Base-by-base conservation (phyloP, 2,888 invertebrate genomes). In the Drosophila melanosoma region DNA sequence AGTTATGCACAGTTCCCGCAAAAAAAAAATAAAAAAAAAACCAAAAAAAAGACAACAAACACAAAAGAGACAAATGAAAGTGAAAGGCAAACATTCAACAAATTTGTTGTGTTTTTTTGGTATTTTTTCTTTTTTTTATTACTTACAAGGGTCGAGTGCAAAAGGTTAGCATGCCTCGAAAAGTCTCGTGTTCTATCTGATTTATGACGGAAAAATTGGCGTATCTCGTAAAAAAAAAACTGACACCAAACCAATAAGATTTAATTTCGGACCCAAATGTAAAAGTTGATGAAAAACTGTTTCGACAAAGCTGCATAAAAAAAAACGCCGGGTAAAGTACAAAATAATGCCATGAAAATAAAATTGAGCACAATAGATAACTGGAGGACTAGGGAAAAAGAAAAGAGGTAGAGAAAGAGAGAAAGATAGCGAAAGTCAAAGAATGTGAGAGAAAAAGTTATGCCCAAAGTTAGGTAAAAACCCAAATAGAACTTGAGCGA, bases 231-330 rank as follows among this genome's bases (percentile, higher is more conserved):
- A 87, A 79, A 83, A 87, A 79, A 51, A 72, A 78, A 57, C 48
- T 29, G 69, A 71, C 66, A 48, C 53, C 59, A 67, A 65, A 87
- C 85, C 89, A 86, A 86, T 86, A 87, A 87, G 87, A 87, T 89
- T 86, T 89, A 84, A 89, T 89, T 86, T 86, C 57, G 61, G 69
- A 57, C 66, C 62, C 67, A 69, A 57, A 56, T 36, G 26, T 36
- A n/a, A 45, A 58, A 84, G 71, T 76, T 87, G 79, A 85, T 87
- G 89, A 74, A 87, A 85, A 89, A 84, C 77, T 64, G 71, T 78
- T 81, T 60, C 73, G 68, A 74, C 60, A 61, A 51, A 60, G 58
- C 29, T 20, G 62, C 77, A 66, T 51, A 67, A 84, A 69, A 67
- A 84, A 69, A 72, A 59, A 57, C 26, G 52, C 58, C 51, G 65